Evolutionary conservation across 1,140 invertebrate genomes (phyloP).

Genomic region (Dreissena polymorpha): DNA sequence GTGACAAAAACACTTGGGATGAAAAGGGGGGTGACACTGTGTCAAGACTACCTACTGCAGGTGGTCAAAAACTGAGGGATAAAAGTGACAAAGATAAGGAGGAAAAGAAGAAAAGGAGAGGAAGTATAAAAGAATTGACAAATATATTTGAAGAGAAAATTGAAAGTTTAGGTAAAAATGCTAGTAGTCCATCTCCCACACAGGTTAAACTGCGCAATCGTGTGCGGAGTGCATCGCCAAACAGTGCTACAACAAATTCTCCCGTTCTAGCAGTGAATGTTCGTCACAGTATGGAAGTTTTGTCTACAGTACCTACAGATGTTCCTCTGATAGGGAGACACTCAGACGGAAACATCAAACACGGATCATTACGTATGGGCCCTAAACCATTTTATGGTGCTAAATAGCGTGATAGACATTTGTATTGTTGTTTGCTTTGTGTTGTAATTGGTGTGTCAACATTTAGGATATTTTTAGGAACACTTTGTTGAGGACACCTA

Average conservation of each 20-base stretch:
- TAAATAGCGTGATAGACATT: conserved; percentile 56
- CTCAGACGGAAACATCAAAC: conserved; percentile 40
- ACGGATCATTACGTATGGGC: conserved; percentile 68
- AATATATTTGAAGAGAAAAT: conserved; percentile 70
- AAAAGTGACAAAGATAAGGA: conserved; percentile 51
- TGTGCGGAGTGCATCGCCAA: conserved; percentile 56
- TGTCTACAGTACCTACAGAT: conserved; percentile 23
- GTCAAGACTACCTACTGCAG: neutral
- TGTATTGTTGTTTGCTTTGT: neutral
- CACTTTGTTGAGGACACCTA: too few relatives aligned
- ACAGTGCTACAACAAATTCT: conserved; percentile 30
- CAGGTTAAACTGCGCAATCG: conserved; percentile 38
- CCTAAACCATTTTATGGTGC: conserved; percentile 76
- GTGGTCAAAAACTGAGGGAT: conserved; percentile 14
- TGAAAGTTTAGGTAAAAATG: conserved; percentile 49
- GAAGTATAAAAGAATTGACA: conserved; percentile 75
- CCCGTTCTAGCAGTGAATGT: conserved; percentile 52
- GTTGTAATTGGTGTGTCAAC: neutral
- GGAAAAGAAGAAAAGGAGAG: conserved; percentile 64
- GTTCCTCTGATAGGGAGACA: neutral
- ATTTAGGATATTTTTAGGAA: neutral
- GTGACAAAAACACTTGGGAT: neutral
- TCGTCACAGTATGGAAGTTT: conserved; percentile 70
- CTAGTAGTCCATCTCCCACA: conserved; percentile 46
- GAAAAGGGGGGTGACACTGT: neutral